Evolutionary conservation across 2,113 vertebrate species (phyloP).

Genomic region (Atrichornis clamosus): DNA sequence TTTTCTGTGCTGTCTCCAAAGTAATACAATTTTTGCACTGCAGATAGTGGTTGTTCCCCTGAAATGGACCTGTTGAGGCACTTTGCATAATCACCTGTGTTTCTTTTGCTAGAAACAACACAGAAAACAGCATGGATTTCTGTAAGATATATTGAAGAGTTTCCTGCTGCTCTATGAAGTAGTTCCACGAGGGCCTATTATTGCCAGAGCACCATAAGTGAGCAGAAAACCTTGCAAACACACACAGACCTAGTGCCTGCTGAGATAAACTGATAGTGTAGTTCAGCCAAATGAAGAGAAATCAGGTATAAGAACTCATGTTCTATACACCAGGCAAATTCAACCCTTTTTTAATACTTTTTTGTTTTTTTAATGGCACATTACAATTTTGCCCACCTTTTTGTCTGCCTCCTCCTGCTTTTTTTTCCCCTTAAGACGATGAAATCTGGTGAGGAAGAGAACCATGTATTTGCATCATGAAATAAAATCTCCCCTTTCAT

Average conservation of each 20-base stretch:
- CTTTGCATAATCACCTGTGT: not conserved
- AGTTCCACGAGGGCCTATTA: not conserved
- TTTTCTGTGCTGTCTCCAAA: not conserved
- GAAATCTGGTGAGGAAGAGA: not conserved
- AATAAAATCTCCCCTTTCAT: not conserved
- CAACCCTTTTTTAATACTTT: not conserved
- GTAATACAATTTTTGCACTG: not conserved
- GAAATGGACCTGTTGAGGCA: not conserved
- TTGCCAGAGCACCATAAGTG: not conserved
- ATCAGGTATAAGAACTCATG: not conserved
- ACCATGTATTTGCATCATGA: not conserved
- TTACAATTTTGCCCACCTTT: not conserved
- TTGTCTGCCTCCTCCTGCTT: not conserved
- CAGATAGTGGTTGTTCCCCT: not conserved
- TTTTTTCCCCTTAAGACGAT: not conserved
- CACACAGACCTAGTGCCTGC: not conserved
- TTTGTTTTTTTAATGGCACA: not conserved
- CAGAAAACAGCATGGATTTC: not conserved
- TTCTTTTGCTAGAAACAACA: not conserved
- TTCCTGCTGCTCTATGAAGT: not conserved
- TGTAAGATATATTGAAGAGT: not conserved
- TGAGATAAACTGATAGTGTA: not conserved
- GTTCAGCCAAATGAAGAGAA: not conserved
- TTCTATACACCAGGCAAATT: not conserved
- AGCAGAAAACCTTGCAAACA: constrained; percentile 15